Base-by-base conservation (phyloP, 1,140 invertebrate genomes). In the Vanessa atalanta region DNA sequence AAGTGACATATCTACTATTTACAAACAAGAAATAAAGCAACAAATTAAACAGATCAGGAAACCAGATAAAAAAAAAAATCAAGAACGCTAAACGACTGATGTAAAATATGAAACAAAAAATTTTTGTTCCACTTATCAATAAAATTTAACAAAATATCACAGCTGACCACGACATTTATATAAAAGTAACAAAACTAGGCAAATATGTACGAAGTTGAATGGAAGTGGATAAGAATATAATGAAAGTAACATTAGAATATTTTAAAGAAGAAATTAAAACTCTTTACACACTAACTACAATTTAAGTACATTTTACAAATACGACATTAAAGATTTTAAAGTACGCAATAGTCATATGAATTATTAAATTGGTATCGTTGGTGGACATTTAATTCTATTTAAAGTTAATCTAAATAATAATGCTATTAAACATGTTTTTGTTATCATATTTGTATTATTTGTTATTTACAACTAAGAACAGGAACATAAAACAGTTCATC, bases 121-220 rank as follows among this genome's bases (percentile, higher is more conserved):
- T 20, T 71, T 70, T 73, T 83, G 81, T 84, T 80, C 83, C 84
- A 83, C 84, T 88, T 89, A 90, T 85, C 83, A 92, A 91, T 90
- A 87, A 92, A 88, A 88, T 92, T 91, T 91, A 93, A 93, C 88
- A 91, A 91, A 93, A 93, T 93, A 93, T 93, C 90, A 93, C 90
- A 93, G 90, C 87, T 90, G 86, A 90, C 89, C 86, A 92, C 89
- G 89, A 91, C 86, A 89, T 85, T 88, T 86, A 78, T 85, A 87
- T 80, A 83, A 85, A 83, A 78, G 79, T 79, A 85, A 86, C 82
- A 83, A 83, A 88, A 84, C 47, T 67, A 79, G 80, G 70, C 79
- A 76, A 82, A 71, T 78, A 80, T 78, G 72, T 43, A 72, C 81
- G 69, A 79, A 78, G 82, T 61, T 82, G 77, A 80, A 79, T 79